A percentile compares a stretch with the other conserved stretches of the same genome.
Conservation (phyloP, 2,888 invertebrate species). For the Amiota mariae region DNA sequence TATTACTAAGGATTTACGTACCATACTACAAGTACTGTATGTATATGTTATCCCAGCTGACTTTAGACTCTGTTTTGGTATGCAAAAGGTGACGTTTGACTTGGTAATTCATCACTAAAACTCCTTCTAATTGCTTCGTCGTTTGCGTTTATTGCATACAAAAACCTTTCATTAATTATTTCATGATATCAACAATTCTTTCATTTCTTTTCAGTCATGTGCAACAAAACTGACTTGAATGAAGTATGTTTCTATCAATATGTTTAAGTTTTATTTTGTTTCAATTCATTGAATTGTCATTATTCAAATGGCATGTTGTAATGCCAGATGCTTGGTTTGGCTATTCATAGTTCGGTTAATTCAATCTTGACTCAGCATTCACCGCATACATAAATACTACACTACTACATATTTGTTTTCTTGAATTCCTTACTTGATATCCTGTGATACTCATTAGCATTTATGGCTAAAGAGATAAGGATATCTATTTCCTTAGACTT, state of each 20-base stretch:
- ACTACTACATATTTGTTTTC: too few relatives aligned
- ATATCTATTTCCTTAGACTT: too few relatives aligned
- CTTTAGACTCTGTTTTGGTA: too few relatives aligned
- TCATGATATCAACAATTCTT: neutral
- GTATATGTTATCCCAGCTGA: too few relatives aligned
- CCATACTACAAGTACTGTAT: too few relatives aligned
- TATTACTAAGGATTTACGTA: too few relatives aligned
- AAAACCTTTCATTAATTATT: constrained; percentile 17
- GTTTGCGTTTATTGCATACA: constrained; percentile 7
- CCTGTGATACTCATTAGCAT: constrained; percentile 1
- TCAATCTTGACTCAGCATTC: neutral
- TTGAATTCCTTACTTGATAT: too few relatives aligned
- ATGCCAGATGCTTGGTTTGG: neutral
- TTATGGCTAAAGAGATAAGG: neutral
- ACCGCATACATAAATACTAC: neutral
- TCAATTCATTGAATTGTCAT: constrained; percentile 2
- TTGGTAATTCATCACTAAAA: constrained; percentile 20
- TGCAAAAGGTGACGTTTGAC: neutral
- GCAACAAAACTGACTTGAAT: neutral
- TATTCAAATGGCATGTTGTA: constrained; percentile 7
- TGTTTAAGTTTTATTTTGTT: too few relatives aligned
- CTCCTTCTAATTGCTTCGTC: constrained; percentile 11
- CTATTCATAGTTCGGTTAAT: neutral
- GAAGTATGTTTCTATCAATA: neutral
- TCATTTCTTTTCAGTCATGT: neutral